Evolutionary conservation across 2,888 invertebrate genomes (phyloP).

Genomic region (Orthosia gothica): DNA sequence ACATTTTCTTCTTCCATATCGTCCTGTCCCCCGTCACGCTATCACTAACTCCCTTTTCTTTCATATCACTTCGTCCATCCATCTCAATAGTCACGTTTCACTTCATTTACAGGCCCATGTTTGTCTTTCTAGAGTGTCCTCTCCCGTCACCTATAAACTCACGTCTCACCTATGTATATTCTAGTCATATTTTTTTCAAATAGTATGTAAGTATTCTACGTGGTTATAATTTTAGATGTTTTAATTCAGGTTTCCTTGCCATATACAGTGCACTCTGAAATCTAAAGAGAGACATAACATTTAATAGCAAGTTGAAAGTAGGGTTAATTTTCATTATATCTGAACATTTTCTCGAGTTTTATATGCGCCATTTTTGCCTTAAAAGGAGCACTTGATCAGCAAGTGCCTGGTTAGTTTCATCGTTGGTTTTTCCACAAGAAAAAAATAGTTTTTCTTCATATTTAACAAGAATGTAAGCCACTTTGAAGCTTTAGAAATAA

Average conservation of each 20-base stretch:
- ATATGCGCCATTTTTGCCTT: neutral
- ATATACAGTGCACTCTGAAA: neutral
- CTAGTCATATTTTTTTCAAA: too few relatives aligned
- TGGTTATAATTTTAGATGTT: neutral
- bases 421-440: constrained; percentile 3
- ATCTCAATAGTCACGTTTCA: too few relatives aligned
- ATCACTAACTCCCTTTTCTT: too few relatives aligned
- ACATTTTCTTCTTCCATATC: too few relatives aligned
- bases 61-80: too few relatives aligned
- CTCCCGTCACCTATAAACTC: too few relatives aligned
- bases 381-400: constrained; percentile 23
- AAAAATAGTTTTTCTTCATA: neutral
- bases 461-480: neutral
- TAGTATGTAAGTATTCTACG: too few relatives aligned
- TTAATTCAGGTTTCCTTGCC: too few relatives aligned
- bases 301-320: neutral
- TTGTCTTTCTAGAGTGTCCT: too few relatives aligned
- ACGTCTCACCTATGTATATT: too few relatives aligned
- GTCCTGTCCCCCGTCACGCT: too few relatives aligned
- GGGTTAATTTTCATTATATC: constrained; percentile 4
- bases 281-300: neutral
- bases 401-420: neutral
- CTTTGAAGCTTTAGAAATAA: constrained; percentile 1
- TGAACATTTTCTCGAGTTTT: neutral
- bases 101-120: too few relatives aligned